These are phyloP conservation scores for Himantopus leucocephalus DNA, from an alignment of 2,113 vertebrate genomes.

Conservation along the genomic window DNA sequence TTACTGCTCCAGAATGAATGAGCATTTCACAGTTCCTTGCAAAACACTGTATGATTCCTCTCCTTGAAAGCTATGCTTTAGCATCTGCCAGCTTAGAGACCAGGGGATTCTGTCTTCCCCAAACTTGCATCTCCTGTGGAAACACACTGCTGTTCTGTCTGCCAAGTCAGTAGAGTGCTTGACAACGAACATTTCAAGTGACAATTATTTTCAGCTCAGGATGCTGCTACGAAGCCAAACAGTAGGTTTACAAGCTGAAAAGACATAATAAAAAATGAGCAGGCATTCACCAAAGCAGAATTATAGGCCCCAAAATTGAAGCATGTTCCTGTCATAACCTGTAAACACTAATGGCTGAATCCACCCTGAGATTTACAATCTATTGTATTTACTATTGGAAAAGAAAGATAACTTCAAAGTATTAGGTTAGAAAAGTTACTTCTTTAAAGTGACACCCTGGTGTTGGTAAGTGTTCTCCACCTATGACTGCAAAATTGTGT, in stretches of 20 bases:
- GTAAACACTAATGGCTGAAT: neutral
- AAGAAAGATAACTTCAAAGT: slow-evolving; percentile 18
- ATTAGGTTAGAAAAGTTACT: slow-evolving; percentile 37
- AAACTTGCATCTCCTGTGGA: neutral
- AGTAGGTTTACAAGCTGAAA: neutral
- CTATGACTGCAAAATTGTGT: slow-evolving; percentile 32
- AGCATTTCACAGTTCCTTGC: neutral
- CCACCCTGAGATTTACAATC: neutral
- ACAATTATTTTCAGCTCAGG: slow-evolving; percentile 25
- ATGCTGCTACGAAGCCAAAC: neutral
- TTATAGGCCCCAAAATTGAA: neutral
- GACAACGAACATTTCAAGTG: slow-evolving; percentile 13
- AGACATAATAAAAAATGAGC: neutral
- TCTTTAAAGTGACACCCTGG: slow-evolving; percentile 27
- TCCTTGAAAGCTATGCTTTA: neutral
- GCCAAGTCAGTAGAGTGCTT: neutral
- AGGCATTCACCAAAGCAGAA: slow-evolving; percentile 11
- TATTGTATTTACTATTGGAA: neutral
- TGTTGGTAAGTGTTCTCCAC: slow-evolving; percentile 38
- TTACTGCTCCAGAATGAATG: neutral
- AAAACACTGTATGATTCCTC: neutral
- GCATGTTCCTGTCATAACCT: neutral
- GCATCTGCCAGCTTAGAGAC: neutral
- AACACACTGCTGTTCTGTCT: neutral
- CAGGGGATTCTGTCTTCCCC: neutral